Base-by-base conservation (phyloP, 1,140 invertebrate genomes). In the Neotoxoptera formosana region DNA sequence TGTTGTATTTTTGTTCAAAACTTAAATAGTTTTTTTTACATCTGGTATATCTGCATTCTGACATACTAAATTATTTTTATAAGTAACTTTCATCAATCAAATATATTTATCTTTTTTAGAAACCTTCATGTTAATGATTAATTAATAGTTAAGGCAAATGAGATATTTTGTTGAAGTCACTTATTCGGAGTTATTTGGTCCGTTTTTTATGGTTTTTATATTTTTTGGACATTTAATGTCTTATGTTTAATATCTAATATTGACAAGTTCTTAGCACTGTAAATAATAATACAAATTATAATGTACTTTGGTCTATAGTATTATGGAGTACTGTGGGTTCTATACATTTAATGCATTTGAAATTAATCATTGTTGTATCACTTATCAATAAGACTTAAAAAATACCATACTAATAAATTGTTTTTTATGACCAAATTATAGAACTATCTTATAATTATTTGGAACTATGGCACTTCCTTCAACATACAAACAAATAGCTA, bases 401-500 rank as follows among this genome's bases (percentile, higher is more conserved):
- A 76, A 17, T 34, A 67, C 23, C 6, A 20, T n/a, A 48, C 9
- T n/a, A 60, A 56, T 60, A n/a, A 25, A n/a, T 41, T 67, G 17
- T 67, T 90, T 36, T 90, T 67, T 67, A 30, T 67, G 11, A 90
- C 23, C 8, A 21, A 90, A 90, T 90, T 67, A 21, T 36, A 90
- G 89, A 90, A 47, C 20, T 30, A 11, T 45, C 14, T 41, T 90
- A 60, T 90, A 45, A 41, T 67, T 67, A 45, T 67, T 90, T 67
- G 89, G 30, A 90, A 56, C 47, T 8, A 94, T 94, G 94, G 94
- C 94, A 7, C 91, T 94, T 34, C 94, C 94, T 48, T 41, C 94
- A 17, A 94, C 94, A 51, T 94, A 94, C 53, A 94, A 94, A 81
- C 94, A 94, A 67, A 94, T 94, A 53, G 94, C 94, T 41, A 90